A percentile compares a stretch with the other conserved stretches of the same genome.
These are phyloP conservation scores for Stenotaenia linearis DNA, from an alignment of 2,888 invertebrate genomes.

Conservation along the genomic window DNA sequence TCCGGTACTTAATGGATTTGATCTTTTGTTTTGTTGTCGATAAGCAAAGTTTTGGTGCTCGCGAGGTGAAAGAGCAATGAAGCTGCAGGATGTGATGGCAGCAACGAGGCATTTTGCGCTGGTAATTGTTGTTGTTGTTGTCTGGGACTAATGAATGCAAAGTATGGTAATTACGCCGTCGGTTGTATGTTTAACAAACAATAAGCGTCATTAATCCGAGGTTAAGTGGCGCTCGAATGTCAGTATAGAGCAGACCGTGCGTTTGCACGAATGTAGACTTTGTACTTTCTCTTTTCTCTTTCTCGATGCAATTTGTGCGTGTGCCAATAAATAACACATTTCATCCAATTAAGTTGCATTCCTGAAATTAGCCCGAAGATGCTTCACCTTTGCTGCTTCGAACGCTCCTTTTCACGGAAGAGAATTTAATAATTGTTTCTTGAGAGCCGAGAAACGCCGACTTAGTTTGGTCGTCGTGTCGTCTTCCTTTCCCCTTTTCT, in stretches of 20 bases:
- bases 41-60: background rate
- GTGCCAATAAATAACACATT: constrained; percentile 31
- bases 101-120: background rate
- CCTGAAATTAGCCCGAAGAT: background rate
- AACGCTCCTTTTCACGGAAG: background rate
- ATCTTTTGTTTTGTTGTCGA: background rate
- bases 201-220: constrained; percentile 21
- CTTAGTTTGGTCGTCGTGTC: background rate
- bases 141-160: constrained; percentile 24
- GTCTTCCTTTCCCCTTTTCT: background rate
- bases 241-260: background rate
- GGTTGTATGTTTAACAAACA: constrained; percentile 28
- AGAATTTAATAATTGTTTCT: constrained; percentile 19
- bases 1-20: background rate
- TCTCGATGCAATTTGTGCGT: background rate
- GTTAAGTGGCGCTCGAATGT: constrained; percentile 28
- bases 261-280: background rate
- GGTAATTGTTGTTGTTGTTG: background rate
- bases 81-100: background rate
- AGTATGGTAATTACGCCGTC: constrained; percentile 26
- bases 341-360: constrained; percentile 30
- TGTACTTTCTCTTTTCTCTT: background rate
- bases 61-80: background rate
- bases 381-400: constrained; percentile 6
- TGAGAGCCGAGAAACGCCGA: background rate